Conservation (phyloP, 2,888 invertebrate genomes). For the Dimorphilus gyrociliatus region DNA sequence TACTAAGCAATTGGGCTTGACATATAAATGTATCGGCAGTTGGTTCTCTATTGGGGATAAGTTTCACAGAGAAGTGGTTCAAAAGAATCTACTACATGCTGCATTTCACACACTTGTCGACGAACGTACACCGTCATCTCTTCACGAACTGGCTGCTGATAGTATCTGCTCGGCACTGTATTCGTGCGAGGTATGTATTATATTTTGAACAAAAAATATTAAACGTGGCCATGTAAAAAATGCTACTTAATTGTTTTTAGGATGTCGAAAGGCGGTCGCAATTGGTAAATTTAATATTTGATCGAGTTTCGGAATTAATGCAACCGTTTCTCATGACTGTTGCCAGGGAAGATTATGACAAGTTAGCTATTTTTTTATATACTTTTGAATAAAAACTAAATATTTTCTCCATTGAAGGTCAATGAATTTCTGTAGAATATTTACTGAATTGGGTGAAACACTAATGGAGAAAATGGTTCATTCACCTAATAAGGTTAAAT, state of each 20-base stretch:
- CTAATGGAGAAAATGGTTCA: conserved; percentile 64
- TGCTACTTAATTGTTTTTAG: conserved; percentile 14
- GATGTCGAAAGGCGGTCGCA: conserved; percentile 46
- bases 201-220: conserved; percentile 38
- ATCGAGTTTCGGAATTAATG: conserved; percentile 60
- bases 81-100: conserved; percentile 28
- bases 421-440: conserved; percentile 79
- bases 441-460: conserved; percentile 81
- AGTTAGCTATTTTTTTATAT: conserved; percentile 42
- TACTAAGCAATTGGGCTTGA: conserved; percentile 44
- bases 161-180: conserved; percentile 71
- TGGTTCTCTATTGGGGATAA: conserved; percentile 75
- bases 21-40: conserved; percentile 69
- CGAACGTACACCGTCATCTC: conserved; percentile 44
- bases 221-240: conserved; percentile 30
- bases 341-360: conserved; percentile 74
- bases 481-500: conserved; percentile 25
- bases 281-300: conserved; percentile 62
- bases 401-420: conserved; percentile 43
- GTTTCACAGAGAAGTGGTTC: conserved; percentile 52
- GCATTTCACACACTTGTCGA: conserved; percentile 40
- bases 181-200: conserved; percentile 49
- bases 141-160: conserved; percentile 80
- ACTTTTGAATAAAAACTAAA: conserved; percentile 1
- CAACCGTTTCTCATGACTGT: conserved; percentile 76